phyloP scores from a whole-genome alignment of 2,797 vertebrate species.

The Fistularia commersonii region DNA sequence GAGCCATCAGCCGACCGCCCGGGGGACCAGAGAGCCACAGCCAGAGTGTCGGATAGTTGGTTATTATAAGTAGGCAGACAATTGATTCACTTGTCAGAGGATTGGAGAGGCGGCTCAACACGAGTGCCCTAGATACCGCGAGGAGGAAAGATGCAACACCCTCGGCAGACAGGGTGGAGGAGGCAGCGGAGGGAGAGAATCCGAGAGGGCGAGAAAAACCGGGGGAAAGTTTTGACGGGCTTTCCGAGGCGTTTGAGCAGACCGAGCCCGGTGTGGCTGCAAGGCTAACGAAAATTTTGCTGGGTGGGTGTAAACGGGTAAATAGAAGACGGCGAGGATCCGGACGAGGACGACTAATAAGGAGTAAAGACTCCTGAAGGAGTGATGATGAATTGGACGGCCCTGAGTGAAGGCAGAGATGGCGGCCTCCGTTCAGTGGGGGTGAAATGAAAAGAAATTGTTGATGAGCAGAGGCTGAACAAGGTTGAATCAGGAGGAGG shows the following conservation, averaged over 20 bases:
- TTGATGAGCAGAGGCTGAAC: constrained; percentile 42
- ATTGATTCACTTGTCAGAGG: constrained; percentile 67
- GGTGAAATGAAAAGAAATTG: constrained; percentile 48
- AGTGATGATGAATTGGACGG: constrained; percentile 39
- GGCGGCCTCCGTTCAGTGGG: no score
- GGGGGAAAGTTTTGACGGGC: constrained; percentile 38
- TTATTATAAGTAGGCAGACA: constrained; percentile 58
- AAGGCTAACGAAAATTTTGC: constrained; percentile 26
- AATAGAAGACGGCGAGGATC: constrained; percentile 39
- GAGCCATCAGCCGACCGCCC: constrained; percentile 56
- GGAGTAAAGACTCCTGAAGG: constrained; percentile 19
- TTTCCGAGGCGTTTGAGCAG: constrained; percentile 21
- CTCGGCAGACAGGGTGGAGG: constrained; percentile 20
- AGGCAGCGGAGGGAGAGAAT: constrained; percentile 10
- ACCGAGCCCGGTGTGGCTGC: constrained; percentile 23
- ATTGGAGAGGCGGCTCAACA: constrained; percentile 56
- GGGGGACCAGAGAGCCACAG: constrained; percentile 39
- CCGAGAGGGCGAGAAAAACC: constrained; percentile 30
- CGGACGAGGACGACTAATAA: constrained; percentile 41
- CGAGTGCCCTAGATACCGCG: constrained; percentile 52
- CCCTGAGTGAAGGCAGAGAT: constrained; percentile 30
- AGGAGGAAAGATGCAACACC: constrained; percentile 21
- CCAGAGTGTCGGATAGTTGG: constrained; percentile 36
- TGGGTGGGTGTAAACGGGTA: constrained; percentile 45
- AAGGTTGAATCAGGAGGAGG: constrained; percentile 28